Conservation (phyloP, 2,888 invertebrate species). For the Parnassius mnemosyne region DNA sequence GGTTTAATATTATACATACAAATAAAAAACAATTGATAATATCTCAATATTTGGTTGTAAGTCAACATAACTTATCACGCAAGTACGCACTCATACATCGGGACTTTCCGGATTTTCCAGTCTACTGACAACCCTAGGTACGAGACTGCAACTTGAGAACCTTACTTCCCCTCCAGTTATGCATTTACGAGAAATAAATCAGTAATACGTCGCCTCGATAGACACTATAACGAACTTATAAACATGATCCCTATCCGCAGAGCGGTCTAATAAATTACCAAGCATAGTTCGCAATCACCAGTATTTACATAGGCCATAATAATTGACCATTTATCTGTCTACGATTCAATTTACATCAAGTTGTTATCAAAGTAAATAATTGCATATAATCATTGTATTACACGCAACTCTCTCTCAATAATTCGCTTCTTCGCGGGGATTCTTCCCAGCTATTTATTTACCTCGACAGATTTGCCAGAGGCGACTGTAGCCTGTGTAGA, state of each 20-base stretch:
- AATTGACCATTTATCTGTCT: constrained; percentile 14
- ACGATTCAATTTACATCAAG: background rate
- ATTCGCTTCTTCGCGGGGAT: background rate
- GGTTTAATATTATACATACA: too few species aligned
- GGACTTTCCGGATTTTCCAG: too few species aligned
- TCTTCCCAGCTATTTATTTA: background rate
- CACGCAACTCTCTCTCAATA: background rate
- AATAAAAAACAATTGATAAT: too few species aligned
- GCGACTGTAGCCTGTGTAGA: background rate
- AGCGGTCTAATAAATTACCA: constrained; percentile 1
- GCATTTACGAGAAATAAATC: background rate
- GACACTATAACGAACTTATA: background rate
- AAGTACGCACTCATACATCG: too few species aligned
- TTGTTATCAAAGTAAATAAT: constrained; percentile 6
- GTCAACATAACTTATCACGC: too few species aligned
- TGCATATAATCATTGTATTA: constrained; percentile 4
- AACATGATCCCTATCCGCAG: background rate
- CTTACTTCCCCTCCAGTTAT: background rate
- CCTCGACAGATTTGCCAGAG: background rate
- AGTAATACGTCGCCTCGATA: background rate
- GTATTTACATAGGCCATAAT: constrained; percentile 11
- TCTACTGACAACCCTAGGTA: too few species aligned
- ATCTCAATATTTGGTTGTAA: too few species aligned
- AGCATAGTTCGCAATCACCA: background rate
- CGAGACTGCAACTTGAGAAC: too few species aligned